phyloP scores from a whole-genome alignment of 2,797 vertebrate species.

The Tauraco hartlaubi region DNA sequence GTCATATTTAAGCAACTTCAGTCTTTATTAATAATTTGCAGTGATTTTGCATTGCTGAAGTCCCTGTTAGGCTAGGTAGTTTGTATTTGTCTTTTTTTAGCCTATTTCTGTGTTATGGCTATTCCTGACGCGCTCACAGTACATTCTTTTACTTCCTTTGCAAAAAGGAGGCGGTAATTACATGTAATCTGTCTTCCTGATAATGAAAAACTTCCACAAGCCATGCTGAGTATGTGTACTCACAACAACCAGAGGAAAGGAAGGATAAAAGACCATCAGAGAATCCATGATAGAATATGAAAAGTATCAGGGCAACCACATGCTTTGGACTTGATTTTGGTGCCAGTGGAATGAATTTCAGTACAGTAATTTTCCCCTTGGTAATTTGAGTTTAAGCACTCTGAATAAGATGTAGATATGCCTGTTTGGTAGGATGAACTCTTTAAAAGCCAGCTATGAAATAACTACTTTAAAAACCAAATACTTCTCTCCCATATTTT shows the following conservation, averaged over 20 bases:
- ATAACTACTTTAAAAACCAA: not conserved
- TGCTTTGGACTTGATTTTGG: not conserved
- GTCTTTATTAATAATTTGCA: not conserved
- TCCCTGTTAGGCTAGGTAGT: not conserved
- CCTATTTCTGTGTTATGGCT: not conserved
- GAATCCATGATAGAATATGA: not conserved
- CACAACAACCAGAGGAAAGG: not conserved
- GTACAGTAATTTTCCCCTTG: not conserved
- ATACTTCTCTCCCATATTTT: not conserved
- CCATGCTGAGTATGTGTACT: rapidly evolving
- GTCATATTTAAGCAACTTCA: not conserved
- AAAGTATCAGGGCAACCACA: not conserved
- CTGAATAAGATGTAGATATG: not conserved
- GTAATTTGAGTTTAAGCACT: not conserved
- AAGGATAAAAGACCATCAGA: not conserved
- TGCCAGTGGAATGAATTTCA: not conserved
- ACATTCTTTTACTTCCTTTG: not conserved
- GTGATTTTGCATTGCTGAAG: not conserved
- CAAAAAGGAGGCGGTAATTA: not conserved
- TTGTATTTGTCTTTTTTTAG: not conserved
- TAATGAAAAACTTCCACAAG: not conserved
- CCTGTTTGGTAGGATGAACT: not conserved
- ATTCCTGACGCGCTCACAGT: not conserved
- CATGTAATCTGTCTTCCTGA: not conserved
- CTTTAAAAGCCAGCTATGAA: not conserved